These are phyloP conservation scores for Matsumyia berberina DNA, from an alignment of 2,888 invertebrate species.

Conservation along the genomic window DNA sequence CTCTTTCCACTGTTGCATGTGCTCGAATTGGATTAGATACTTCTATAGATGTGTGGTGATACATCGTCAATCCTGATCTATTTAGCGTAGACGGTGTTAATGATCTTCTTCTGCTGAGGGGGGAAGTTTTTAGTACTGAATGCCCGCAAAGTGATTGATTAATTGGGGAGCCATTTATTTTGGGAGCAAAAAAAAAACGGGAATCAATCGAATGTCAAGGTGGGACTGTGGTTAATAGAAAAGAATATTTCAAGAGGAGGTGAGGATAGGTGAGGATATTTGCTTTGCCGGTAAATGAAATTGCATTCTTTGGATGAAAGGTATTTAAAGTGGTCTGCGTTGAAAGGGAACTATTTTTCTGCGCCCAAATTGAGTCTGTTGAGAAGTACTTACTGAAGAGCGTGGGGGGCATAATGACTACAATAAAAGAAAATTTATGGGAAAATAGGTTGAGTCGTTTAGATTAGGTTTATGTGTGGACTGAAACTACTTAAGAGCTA, in stretches of 20 bases:
- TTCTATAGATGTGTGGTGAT: background rate
- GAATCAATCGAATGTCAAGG: conserved; percentile 24
- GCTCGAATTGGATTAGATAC: background rate
- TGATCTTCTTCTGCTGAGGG: background rate
- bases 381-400: too few species aligned
- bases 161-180: conserved; percentile 11
- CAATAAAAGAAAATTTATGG: too few species aligned
- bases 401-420: too few species aligned
- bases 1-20: background rate
- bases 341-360: background rate
- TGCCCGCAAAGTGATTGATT: conserved; percentile 6
- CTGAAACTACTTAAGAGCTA: too few species aligned
- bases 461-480: too few species aligned
- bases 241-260: background rate
- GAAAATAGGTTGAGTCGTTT: too few species aligned
- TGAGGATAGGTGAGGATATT: background rate
- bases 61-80: conserved; percentile 4
- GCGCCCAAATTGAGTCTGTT: too few species aligned
- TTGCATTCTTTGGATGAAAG: background rate
- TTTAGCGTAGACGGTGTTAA: conserved; percentile 17
- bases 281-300: background rate
- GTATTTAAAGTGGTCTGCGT: background rate
- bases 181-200: conserved; percentile 1
- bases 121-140: background rate
- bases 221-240: background rate